These are phyloP conservation scores for Prinia subflava DNA, from an alignment of 2,113 vertebrate species.

Conservation along the genomic window DNA sequence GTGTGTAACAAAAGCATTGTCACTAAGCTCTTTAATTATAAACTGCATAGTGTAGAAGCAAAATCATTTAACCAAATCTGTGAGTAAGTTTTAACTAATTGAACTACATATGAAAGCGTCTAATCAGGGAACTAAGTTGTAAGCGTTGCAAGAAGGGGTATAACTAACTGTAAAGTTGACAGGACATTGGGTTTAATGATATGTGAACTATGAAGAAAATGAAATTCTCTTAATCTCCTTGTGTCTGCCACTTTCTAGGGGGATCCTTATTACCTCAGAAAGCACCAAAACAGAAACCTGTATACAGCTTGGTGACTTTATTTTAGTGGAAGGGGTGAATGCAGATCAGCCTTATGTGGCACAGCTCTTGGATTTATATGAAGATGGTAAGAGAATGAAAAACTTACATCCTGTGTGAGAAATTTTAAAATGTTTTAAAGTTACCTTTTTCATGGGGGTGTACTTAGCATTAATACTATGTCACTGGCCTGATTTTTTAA, in stretches of 20 bases:
- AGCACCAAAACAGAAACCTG: conserved; percentile 37
- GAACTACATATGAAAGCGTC: background rate
- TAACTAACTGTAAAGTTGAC: background rate
- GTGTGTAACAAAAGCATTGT: background rate
- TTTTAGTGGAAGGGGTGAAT: conserved; percentile 83
- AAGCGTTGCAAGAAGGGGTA: background rate
- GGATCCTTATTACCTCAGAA: conserved; percentile 73
- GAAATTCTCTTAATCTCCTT: background rate
- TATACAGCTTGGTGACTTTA: conserved; percentile 78
- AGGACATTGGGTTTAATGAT: background rate
- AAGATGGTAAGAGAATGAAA: conserved; percentile 80
- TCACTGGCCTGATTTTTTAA: background rate
- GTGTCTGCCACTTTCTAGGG: conserved; percentile 66
- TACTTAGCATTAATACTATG: background rate
- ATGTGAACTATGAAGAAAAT: background rate
- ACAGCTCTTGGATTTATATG: conserved; percentile 80
- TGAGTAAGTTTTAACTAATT: background rate
- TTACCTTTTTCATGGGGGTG: background rate
- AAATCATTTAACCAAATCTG: background rate
- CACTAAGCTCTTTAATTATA: background rate
- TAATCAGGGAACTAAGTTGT: background rate
- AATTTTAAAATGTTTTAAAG: background rate
- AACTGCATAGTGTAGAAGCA: background rate
- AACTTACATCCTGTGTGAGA: background rate
- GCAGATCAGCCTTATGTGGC: conserved; percentile 85